Evolutionary conservation across 1,140 invertebrate genomes (phyloP), one percentile per base, ranked within the genome.

Genomic region (Armadillidium nasatum): DNA sequence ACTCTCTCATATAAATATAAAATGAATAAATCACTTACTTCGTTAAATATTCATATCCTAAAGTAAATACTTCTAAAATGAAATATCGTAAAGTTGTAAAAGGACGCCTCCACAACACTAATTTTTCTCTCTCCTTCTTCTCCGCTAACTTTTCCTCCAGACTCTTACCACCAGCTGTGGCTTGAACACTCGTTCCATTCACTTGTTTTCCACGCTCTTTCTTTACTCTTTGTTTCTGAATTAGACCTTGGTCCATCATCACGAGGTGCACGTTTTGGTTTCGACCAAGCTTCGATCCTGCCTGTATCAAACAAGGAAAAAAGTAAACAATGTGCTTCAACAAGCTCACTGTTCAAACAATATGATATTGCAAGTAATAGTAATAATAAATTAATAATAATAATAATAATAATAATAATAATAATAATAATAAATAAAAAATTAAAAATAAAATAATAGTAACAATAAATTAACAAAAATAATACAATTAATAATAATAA

Each of bases 61-160:
- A 74, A 60, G 76, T 43, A 46, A 50, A 71, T 79, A 92, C 84
- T 89, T 97, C 94, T 81, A 88, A 88, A 81, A 90, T 83, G 86
- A 93, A 95, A 87, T 94, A 96, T 83, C 93, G 90, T 50, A 94
- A 80, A 11, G 94, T 96, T 77, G 87, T 88, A 70, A 96, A 83
- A 33, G 95, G 95, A 83, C 89, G 89, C 82, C 91, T 88, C 94
- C 94, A 97, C 75, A 98, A 83, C 45, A 96, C 93, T 79, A 96
- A 84, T 82, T 89, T 88, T 83, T 86, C 84, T 45, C 87, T 79
- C 79, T 88, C 87, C 71, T 84, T 80, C 69, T 79, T 80, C 72
- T 82, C 79, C 15, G 77, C 73, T 43, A 81, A 54, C 72, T 78
- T 81, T 44, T 77, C 74, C 22, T 75, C 76, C 21, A 81, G 70